Evolutionary conservation across 2,888 invertebrate genomes (phyloP).

Genomic region (Incurvaria masculella): DNA sequence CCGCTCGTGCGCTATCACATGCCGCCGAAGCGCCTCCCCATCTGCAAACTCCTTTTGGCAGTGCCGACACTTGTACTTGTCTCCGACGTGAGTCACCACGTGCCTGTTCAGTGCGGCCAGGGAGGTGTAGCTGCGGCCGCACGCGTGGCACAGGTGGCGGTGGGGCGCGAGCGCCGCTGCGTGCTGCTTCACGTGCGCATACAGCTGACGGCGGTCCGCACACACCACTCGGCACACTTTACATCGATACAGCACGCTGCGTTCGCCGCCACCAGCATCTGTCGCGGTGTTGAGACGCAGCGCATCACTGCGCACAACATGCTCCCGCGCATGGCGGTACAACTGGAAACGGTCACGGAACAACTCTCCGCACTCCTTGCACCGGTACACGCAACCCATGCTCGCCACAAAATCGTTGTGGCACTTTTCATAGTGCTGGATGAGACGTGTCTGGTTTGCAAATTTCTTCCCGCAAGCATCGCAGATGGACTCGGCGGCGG

Average conservation of each 20-base stretch:
- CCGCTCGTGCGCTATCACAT: conserved; percentile 26
- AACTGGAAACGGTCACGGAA: conserved; percentile 36
- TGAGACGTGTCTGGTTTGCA: conserved; percentile 26
- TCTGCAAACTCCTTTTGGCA: conserved; percentile 28
- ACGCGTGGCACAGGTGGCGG: conserved; percentile 41
- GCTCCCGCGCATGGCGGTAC: conserved; percentile 38
- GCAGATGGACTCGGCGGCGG: conserved; percentile 23
- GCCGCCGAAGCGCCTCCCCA: conserved; percentile 19
- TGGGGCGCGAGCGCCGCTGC: conserved; percentile 26
- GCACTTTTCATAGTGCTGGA: conserved; percentile 33
- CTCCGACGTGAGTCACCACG: conserved; percentile 19
- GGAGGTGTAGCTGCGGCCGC: conserved; percentile 40
- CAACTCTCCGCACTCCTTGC: conserved; percentile 37
- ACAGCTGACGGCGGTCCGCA: conserved; percentile 52
- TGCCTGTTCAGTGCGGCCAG: conserved; percentile 32
- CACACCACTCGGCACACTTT: conserved; percentile 59
- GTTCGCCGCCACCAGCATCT: conserved; percentile 35
- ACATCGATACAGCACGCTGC: conserved; percentile 41
- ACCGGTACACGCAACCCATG: conserved; percentile 33
- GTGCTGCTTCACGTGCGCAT: conserved; percentile 56
- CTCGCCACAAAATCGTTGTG: conserved; percentile 28
- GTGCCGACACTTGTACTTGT: conserved; percentile 24
- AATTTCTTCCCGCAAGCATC: conserved; percentile 32
- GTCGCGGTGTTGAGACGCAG: too few species aligned
- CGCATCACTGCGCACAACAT: conserved; percentile 31